phyloP scores from a whole-genome alignment of 2,797 vertebrate genomes.

The Pangasius mekongensis region DNA sequence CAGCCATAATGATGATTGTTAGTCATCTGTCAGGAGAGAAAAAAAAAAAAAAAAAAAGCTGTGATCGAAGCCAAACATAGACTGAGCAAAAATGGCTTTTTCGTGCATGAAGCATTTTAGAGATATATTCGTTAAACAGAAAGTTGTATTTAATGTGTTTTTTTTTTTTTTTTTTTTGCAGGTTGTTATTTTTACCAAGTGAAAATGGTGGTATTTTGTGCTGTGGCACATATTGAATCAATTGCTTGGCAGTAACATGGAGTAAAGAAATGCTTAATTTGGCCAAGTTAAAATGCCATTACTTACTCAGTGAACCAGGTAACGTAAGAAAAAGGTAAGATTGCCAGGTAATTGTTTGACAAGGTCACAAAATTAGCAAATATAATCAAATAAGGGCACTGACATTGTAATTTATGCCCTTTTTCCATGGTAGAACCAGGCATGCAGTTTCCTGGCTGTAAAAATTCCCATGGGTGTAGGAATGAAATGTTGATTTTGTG shows the following conservation, averaged over 20 bases:
- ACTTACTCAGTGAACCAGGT: slow-evolving; percentile 75
- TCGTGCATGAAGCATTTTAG: slow-evolving; percentile 57
- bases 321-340: slow-evolving; percentile 70
- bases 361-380: slow-evolving; percentile 75
- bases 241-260: slow-evolving; percentile 59
- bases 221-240: slow-evolving; percentile 63
- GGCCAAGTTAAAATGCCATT: slow-evolving; percentile 71
- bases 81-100: slow-evolving; percentile 53
- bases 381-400: slow-evolving; percentile 71
- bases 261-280: slow-evolving; percentile 65
- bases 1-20: slow-evolving; percentile 92
- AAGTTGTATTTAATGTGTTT: slow-evolving; percentile 60
- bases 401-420: slow-evolving; percentile 65
- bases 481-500: neutral
- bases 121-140: slow-evolving; percentile 63
- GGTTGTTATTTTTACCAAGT: slow-evolving; percentile 55
- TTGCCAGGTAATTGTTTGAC: slow-evolving; percentile 74
- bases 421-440: slow-evolving; percentile 21
- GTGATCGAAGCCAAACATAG: slow-evolving; percentile 62
- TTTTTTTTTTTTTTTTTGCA: neutral
- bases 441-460: slow-evolving; percentile 34
- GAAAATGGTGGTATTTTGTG: slow-evolving; percentile 26
- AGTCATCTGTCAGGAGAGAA: slow-evolving; percentile 86
- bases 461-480: neutral
- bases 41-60: slow-evolving; percentile 27